Percentiles rank a stretch among this genome's conserved stretches.
phyloP scores from a whole-genome alignment of 2,113 vertebrate genomes.

The Mormyrus lacerda region DNA sequence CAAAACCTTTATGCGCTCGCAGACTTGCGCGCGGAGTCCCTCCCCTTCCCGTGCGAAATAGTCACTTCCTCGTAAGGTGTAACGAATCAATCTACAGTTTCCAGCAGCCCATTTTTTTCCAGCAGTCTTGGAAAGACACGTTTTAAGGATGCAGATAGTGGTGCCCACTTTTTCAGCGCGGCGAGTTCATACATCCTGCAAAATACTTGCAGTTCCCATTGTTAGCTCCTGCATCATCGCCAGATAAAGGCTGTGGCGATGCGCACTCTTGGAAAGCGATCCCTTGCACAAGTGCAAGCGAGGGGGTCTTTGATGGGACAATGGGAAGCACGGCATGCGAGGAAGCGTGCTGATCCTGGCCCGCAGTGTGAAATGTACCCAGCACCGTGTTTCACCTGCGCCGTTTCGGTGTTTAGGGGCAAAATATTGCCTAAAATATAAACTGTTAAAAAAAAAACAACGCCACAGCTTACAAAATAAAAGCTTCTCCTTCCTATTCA shows the following conservation, averaged over 20 bases:
- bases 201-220: neutral
- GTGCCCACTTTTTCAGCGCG: neutral
- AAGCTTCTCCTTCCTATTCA: neutral
- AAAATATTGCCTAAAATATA: neutral
- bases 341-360: neutral
- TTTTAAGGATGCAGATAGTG: conserved; percentile 20
- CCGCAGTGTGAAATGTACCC: neutral
- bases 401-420: neutral
- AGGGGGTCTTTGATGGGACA: neutral
- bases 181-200: neutral
- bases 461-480: neutral
- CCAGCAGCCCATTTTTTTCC: conserved; percentile 31
- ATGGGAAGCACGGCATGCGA: neutral
- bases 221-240: neutral
- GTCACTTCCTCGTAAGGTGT: conserved; percentile 94
- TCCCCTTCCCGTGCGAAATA: conserved; percentile 93
- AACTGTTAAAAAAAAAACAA: neutral
- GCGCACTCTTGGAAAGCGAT: neutral
- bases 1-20: conserved; percentile 20
- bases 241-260: neutral
- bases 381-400: neutral
- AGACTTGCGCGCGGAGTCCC: conserved; percentile 61
- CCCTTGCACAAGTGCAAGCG: neutral
- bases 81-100: conserved; percentile 88
- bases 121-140: conserved; percentile 19